Percentiles rank a stretch among this genome's conserved stretches.
Evolutionary conservation across 2,888 invertebrate species (phyloP).

Genomic region (Frankliniella intonsa): DNA sequence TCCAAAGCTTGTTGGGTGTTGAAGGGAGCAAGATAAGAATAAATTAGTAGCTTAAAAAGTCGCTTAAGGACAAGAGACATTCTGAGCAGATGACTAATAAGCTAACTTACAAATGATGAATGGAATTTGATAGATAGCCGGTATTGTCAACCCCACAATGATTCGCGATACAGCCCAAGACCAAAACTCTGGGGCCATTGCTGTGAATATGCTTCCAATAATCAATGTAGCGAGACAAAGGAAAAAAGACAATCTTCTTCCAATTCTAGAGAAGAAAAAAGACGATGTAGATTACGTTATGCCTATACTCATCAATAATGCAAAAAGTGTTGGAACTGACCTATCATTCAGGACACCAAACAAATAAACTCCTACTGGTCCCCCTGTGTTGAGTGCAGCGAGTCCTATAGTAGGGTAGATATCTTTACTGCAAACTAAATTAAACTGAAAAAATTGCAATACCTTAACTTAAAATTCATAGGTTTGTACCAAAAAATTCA

Average conservation of each 20-base stretch:
- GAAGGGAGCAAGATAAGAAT: neutral
- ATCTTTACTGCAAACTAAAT: constrained; percentile 80
- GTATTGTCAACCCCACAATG: constrained; percentile 84
- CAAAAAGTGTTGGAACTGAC: constrained; percentile 42
- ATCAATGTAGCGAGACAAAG: constrained; percentile 76
- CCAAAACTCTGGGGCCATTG: constrained; percentile 73
- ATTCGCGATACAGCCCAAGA: constrained; percentile 75
- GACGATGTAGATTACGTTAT: constrained; percentile 79
- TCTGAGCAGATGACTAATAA: neutral
- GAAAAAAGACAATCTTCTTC: constrained; percentile 80
- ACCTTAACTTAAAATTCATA: neutral
- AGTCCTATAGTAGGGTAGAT: constrained; percentile 84
- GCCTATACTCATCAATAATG: constrained; percentile 58
- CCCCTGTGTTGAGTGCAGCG: constrained; percentile 80
- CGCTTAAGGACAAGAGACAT: no score
- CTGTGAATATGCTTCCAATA: constrained; percentile 72
- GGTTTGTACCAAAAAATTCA: neutral
- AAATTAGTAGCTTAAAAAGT: neutral
- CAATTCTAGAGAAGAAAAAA: constrained; percentile 69
- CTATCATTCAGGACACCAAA: constrained; percentile 81
- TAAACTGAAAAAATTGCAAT: constrained; percentile 59
- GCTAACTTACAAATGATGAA: constrained; percentile 81
- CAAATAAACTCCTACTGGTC: constrained; percentile 82
- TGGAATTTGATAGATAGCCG: constrained; percentile 90
- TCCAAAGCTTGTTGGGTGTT: constrained; percentile 67